Evolutionary conservation across 2,797 vertebrate genomes (phyloP).

Genomic region (Gymnoscopelus microlampas): DNA sequence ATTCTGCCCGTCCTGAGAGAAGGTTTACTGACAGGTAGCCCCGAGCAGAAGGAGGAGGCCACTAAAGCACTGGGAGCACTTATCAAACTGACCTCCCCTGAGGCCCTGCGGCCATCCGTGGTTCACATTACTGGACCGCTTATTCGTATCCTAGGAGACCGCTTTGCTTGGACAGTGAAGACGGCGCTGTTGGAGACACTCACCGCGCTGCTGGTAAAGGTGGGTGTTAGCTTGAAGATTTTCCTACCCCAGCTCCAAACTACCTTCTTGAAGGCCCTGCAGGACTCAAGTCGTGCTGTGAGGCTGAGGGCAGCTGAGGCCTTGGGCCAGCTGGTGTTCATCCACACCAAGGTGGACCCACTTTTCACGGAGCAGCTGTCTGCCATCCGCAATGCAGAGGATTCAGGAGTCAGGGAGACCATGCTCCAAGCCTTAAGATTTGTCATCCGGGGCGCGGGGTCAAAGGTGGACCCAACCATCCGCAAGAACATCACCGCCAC

Average conservation of each 20-base stretch:
- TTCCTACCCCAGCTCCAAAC: constrained; percentile 98
- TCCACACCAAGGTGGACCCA: constrained; percentile 96
- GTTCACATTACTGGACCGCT: constrained; percentile 97
- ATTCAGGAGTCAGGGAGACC: constrained; percentile 95
- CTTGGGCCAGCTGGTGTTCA: constrained; percentile 93
- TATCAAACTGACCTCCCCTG: constrained; percentile 94
- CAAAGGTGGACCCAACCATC: constrained; percentile 91
- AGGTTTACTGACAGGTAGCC: constrained; percentile 94
- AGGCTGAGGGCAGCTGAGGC: constrained; percentile 94
- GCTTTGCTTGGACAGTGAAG: constrained; percentile 95
- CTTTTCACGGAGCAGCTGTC: constrained; percentile 94
- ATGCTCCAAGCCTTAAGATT: constrained; percentile 97
- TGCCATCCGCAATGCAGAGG: constrained; percentile 92
- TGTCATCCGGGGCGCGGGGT: constrained; percentile 94
- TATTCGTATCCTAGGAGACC: constrained; percentile 96
- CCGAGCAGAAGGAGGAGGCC: constrained; percentile 98
- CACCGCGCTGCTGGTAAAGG: constrained; percentile 94
- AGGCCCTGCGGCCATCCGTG: constrained; percentile 94
- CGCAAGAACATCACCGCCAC: constrained; percentile 90
- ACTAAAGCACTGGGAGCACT: constrained; percentile 93
- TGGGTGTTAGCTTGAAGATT: constrained; percentile 95
- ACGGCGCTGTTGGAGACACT: constrained; percentile 95
- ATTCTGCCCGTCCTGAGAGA: constrained; percentile 95
- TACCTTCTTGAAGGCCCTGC: constrained; percentile 96
- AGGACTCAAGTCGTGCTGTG: constrained; percentile 93